Percentiles rank a stretch among this genome's conserved stretches.
These are phyloP conservation scores for Salpingus planirostris DNA, from an alignment of 2,888 invertebrate species.

Conservation along the genomic window DNA sequence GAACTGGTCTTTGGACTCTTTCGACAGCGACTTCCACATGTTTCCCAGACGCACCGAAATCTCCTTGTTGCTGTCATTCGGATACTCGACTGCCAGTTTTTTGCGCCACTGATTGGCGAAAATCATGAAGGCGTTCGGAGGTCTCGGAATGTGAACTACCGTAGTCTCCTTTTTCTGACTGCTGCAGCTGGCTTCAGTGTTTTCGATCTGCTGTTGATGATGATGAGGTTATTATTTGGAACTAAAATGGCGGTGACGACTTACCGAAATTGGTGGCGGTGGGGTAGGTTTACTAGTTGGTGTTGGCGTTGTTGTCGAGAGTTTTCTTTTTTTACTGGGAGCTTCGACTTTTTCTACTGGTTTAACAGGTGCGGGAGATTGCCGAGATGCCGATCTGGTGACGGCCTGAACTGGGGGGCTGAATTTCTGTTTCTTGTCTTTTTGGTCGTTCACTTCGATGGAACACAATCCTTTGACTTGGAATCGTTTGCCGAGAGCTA, in stretches of 20 bases:
- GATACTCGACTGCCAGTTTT: slow-evolving; percentile 40
- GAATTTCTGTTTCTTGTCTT: no score
- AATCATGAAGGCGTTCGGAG: slow-evolving; percentile 47
- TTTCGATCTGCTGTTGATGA: no score
- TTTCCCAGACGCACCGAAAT: slow-evolving; percentile 44
- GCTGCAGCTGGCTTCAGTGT: no score
- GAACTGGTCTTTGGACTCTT: slow-evolving; percentile 39
- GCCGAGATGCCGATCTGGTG: no score
- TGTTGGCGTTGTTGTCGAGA: slow-evolving; percentile 1
- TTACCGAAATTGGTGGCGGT: no score
- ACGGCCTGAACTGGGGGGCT: no score
- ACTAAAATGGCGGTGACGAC: no score
- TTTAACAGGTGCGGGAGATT: no score
- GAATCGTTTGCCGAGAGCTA: slow-evolving; percentile 40
- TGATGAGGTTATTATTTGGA: no score
- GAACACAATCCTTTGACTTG: slow-evolving; percentile 44
- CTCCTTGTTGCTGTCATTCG: slow-evolving; percentile 43
- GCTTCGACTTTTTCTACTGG: no score
- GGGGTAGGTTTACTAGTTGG: background rate
- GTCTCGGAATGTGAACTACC: slow-evolving; percentile 35
- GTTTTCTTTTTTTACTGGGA: no score
- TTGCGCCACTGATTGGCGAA: slow-evolving; percentile 45
- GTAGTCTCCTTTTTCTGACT: background rate
- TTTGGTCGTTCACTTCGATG: slow-evolving; percentile 30
- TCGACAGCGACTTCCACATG: slow-evolving; percentile 43